Percentiles rank a stretch among this genome's conserved stretches.
These are phyloP conservation scores for Rhabdomys pumilio DNA, from an alignment of 2,797 vertebrate species.

Conservation along the genomic window DNA sequence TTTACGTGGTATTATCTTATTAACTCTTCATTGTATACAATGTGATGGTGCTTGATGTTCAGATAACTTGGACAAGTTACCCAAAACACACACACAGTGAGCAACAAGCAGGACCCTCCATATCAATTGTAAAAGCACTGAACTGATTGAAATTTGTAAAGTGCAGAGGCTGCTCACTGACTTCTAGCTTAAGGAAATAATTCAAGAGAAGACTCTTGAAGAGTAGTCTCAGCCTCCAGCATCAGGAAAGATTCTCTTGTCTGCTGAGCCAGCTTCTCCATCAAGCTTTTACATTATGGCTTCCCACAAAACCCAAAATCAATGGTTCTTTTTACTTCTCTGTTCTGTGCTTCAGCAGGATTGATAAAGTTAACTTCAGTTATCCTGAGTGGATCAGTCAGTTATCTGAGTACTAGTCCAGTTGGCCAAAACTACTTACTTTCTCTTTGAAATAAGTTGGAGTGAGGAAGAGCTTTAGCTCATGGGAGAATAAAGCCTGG, in stretches of 20 bases:
- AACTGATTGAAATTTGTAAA: not conserved
- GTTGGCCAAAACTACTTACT: conserved; percentile 46
- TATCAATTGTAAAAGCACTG: conserved; percentile 19
- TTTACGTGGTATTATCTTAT: not conserved
- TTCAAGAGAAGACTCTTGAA: conserved; percentile 13
- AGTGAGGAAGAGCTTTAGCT: not conserved
- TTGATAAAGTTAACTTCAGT: conserved; percentile 15
- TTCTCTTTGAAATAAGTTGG: conserved; percentile 38
- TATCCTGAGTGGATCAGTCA: conserved; percentile 57
- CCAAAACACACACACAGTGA: not conserved
- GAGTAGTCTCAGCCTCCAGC: not conserved
- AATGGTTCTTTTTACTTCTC: conserved; percentile 51
- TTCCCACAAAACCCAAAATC: conserved; percentile 49
- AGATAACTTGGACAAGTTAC: not conserved
- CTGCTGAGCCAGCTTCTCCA: not conserved
- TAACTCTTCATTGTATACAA: not conserved
- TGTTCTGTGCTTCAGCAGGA: conserved; percentile 44
- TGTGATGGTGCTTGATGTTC: not conserved
- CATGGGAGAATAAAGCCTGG: conserved; percentile 1
- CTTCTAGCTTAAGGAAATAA: conserved; percentile 18
- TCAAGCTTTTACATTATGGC: conserved; percentile 18
- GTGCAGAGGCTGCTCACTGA: not conserved
- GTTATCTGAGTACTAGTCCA: conserved; percentile 12
- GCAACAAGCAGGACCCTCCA: not conserved
- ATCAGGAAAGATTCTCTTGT: not conserved